These are phyloP conservation scores for Tetramorium bicarinatum DNA, from an alignment of 2,888 invertebrate genomes.

Conservation along the genomic window DNA sequence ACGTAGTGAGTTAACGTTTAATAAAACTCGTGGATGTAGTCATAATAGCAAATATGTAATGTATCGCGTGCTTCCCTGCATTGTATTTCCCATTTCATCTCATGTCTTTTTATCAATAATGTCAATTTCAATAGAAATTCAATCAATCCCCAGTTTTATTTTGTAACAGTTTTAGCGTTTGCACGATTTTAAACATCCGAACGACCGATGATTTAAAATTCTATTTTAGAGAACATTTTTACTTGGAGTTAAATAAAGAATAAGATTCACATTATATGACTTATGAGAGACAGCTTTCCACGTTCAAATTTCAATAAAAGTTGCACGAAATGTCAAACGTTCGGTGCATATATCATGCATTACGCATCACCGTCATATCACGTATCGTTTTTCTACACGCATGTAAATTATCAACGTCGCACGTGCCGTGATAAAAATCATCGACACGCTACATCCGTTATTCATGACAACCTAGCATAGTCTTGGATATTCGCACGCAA, in stretches of 20 bases:
- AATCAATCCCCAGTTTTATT: not conserved
- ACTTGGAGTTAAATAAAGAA: constrained; percentile 15
- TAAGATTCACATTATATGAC: constrained; percentile 1
- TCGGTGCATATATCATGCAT: not conserved
- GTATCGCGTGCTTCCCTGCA: not conserved
- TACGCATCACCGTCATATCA: not conserved
- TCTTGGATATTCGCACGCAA: constrained; percentile 18
- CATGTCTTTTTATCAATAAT: not conserved
- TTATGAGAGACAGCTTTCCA: not conserved
- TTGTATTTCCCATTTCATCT: not conserved
- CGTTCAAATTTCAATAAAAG: not conserved
- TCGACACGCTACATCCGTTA: constrained; percentile 31
- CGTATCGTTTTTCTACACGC: constrained; percentile 19
- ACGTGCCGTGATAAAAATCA: constrained; percentile 32
- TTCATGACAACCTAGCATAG: not conserved
- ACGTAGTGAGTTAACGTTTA: not conserved
- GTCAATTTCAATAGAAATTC: constrained; percentile 1
- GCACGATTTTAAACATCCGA: not conserved
- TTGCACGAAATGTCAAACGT: not conserved
- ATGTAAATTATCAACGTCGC: constrained; percentile 16
- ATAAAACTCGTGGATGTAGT: not conserved
- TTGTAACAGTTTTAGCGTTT: not conserved
- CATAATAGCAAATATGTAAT: not conserved
- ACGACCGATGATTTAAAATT: not conserved
- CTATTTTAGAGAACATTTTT: not conserved